phyloP scores from a whole-genome alignment of 2,113 vertebrate species.

The Stegostoma tigrinum region DNA sequence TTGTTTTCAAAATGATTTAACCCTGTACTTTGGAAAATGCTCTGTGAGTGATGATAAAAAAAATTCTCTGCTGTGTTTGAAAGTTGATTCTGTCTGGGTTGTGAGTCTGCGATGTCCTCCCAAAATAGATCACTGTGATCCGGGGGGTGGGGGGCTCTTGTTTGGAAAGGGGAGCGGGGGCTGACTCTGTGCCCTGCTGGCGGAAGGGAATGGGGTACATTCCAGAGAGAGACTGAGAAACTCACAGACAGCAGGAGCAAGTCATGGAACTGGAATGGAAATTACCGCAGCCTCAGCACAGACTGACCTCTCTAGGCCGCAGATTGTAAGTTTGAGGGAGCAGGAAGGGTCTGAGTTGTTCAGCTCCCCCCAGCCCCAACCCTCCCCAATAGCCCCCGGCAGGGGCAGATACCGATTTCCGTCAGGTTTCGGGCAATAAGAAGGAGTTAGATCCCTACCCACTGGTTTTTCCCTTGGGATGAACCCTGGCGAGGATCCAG shows the following conservation, averaged over 20 bases:
- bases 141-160: background rate
- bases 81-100: background rate
- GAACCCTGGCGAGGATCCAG: constrained; percentile 69
- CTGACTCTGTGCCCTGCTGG: background rate
- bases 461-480: constrained; percentile 63
- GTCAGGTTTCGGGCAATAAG: constrained; percentile 62
- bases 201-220: background rate
- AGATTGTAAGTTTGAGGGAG: background rate
- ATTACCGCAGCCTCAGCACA: too few species aligned
- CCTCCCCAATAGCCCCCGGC: background rate
- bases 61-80: too few species aligned
- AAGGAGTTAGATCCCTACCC: constrained; percentile 60
- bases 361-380: too few species aligned
- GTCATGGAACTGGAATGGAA: too few species aligned
- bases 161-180: background rate
- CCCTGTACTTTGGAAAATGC: background rate
- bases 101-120: too few species aligned
- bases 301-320: background rate
- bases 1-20: background rate
- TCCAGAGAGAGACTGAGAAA: too few species aligned
- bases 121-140: too few species aligned
- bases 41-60: background rate
- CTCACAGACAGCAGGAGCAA: too few species aligned
- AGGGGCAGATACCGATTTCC: constrained; percentile 67
- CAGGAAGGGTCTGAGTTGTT: too few species aligned